A percentile compares a stretch with the other conserved stretches of the same genome.
Evolutionary conservation across 2,113 vertebrate species (phyloP).

Genomic region (Rhinopomastus cyanomelas): DNA sequence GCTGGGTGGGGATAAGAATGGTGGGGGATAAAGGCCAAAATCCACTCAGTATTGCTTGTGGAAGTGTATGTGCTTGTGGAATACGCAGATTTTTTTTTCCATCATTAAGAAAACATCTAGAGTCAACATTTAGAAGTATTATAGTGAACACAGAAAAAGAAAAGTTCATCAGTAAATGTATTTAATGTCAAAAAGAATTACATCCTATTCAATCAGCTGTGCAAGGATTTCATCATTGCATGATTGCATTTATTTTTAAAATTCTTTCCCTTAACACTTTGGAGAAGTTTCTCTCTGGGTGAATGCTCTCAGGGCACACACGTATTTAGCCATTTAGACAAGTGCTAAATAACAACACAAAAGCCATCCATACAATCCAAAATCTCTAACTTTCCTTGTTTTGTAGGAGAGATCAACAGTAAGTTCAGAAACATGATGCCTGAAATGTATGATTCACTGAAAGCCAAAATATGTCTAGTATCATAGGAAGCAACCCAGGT

Average conservation of each 20-base stretch:
- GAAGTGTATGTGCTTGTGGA: not conserved
- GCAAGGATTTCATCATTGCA: not conserved
- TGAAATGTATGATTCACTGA: slow-evolving; percentile 7
- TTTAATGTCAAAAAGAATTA: slow-evolving; percentile 17
- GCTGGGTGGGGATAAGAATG: not conserved
- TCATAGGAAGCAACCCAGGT: not conserved
- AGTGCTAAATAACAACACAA: slow-evolving; percentile 31
- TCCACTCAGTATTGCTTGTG: not conserved
- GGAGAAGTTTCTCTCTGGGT: slow-evolving; percentile 18
- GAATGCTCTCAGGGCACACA: not conserved
- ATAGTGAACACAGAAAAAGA: slow-evolving; percentile 2
- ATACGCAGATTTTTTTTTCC: not conserved
- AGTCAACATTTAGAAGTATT: not conserved
- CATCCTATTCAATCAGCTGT: not conserved
- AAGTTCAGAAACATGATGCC: slow-evolving; percentile 7
- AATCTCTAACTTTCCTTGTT: not conserved
- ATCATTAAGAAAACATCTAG: not conserved
- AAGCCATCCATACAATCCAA: not conserved
- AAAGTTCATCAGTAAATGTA: slow-evolving; percentile 6
- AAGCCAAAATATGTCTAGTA: not conserved
- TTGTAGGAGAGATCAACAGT: not conserved
- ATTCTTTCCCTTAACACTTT: not conserved
- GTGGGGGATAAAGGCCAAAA: not conserved
- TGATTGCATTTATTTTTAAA: not conserved
- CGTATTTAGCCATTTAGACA: not conserved